Evolutionary conservation across 2,113 vertebrate genomes (phyloP).

Genomic region (Pica pica): DNA sequence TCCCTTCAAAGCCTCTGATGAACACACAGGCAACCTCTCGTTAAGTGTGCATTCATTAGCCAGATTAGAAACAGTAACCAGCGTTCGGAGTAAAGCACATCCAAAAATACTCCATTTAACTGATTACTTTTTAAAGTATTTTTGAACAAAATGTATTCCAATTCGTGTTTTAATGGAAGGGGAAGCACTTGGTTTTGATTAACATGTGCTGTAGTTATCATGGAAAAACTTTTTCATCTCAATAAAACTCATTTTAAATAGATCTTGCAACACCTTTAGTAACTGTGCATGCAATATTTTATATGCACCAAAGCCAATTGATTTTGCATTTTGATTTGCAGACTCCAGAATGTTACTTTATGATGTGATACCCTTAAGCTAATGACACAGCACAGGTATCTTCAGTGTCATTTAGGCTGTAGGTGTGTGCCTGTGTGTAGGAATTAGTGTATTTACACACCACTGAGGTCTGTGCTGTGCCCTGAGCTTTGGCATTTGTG

Average conservation of each 20-base stretch:
- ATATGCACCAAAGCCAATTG: not conserved
- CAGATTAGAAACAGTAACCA: conserved; percentile 52
- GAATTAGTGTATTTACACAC: not conserved
- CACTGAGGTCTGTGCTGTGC: not conserved
- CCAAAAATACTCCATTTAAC: conserved; percentile 52
- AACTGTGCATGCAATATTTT: not conserved
- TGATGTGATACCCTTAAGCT: not conserved
- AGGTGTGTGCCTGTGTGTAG: not conserved
- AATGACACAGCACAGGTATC: not conserved
- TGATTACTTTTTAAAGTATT: conserved; percentile 63
- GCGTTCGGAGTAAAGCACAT: conserved; percentile 43
- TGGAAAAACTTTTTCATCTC: conserved; percentile 43
- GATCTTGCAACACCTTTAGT: conserved; percentile 18
- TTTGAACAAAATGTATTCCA: conserved; percentile 29
- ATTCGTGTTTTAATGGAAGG: conserved; percentile 3
- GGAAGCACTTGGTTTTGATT: conserved; percentile 54
- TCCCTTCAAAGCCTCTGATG: conserved; percentile 61
- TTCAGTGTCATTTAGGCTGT: not conserved
- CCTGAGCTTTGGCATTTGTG: not conserved
- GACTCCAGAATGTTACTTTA: not conserved
- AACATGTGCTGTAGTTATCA: conserved; percentile 36
- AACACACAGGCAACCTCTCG: conserved; percentile 64
- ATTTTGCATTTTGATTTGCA: not conserved
- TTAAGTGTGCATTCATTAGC: conserved; percentile 63
- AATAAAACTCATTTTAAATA: conserved; percentile 59